A percentile compares a stretch with the other conserved stretches of the same genome.
Evolutionary conservation across 2,113 vertebrate species (phyloP).

Genomic region (Odontophorus gujanensis): DNA sequence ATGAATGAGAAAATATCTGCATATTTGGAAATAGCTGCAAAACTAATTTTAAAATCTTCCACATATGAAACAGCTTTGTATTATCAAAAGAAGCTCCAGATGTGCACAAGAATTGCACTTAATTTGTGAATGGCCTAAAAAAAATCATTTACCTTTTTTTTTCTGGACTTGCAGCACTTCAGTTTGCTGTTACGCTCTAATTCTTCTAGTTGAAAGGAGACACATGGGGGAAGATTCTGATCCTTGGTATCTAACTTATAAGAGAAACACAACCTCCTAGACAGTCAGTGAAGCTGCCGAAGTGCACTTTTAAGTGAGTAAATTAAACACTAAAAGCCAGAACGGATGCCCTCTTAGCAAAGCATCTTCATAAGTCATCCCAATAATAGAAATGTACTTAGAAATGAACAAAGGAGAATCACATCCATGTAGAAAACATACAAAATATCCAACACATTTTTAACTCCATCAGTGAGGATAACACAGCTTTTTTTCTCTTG

Average conservation of each 20-base stretch:
- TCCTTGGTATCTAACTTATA: neutral
- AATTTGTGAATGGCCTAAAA: neutral
- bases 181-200: neutral
- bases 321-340: neutral
- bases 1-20: neutral
- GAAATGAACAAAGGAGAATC: neutral
- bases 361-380: neutral
- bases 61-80: neutral
- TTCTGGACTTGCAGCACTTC: neutral
- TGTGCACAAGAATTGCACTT: neutral
- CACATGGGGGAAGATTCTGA: neutral
- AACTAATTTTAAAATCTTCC: neutral
- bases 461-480: neutral
- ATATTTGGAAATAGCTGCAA: constrained; percentile 9
- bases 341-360: neutral
- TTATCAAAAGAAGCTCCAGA: constrained; percentile 35
- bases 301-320: neutral
- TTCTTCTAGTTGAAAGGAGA: neutral
- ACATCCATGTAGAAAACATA: neutral
- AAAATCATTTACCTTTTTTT: neutral
- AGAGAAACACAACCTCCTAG: neutral
- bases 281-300: neutral
- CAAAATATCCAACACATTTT: neutral
- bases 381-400: neutral
- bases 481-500: neutral